Evolutionary conservation across 1,140 invertebrate species (phyloP), one percentile per base, ranked within the genome.

Genomic region (Drosophila repletoides): DNA sequence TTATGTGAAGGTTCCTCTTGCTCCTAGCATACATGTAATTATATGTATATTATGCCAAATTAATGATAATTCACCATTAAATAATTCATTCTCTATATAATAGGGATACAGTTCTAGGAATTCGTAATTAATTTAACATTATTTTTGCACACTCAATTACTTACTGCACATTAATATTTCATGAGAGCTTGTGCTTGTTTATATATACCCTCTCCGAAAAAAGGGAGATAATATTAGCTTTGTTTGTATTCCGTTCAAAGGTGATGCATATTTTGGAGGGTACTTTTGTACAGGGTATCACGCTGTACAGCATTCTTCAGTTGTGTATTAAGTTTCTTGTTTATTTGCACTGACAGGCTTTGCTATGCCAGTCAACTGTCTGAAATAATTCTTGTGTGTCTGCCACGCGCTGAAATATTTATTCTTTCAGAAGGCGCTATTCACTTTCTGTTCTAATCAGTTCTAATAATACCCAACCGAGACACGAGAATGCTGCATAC

Each of bases 11-110:
- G 9, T 10, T 17, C 0, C 7, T 40, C 19, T 40, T n/a, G 17
- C 1, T 21, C 15, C 3, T 21, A 0, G 15, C 19, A n/a, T 10
- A 40, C 15, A 19, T 3, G 17, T 40, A 40, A 40, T 40, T 40
- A 40, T n/a, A 40, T 21, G 17, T 40, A 15, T 5, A 21, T 14
- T 17, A 40, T n/a, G 10, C 31, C 4, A 67, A 52, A 69, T 69
- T 67, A 69, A 69, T 69, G 41, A 43, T 67, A 28, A 26, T 10
- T 22, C 9, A 40, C 17, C 10, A 5, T 5, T 55, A 56, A 68
- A 31, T 52, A 38, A 38, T 17, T 9, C 10, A 5, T 34, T n/a
- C 14, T 5, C n/a, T n/a, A 40, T 40, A n/a, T 17, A 3, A 40
- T n/a, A 40, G n/a, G n/a, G n/a, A n/a, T n/a, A n/a, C n/a, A n/a